These are phyloP conservation scores for Dipus sagitta DNA, from an alignment of 2,797 vertebrate genomes.

Conservation along the genomic window DNA sequence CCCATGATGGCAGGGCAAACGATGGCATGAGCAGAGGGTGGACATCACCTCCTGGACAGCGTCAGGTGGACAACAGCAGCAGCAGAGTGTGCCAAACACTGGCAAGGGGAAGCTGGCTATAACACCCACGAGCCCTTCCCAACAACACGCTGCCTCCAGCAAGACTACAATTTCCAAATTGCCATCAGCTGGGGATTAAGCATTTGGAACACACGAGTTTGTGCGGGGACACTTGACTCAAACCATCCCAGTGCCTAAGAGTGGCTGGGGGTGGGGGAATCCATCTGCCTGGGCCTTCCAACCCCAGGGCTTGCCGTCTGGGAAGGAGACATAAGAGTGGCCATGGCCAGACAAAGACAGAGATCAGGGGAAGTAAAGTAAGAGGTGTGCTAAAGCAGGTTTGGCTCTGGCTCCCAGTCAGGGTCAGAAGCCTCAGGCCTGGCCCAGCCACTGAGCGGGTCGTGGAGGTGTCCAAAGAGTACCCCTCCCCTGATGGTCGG, in stretches of 20 bases:
- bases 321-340: neutral
- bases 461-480: neutral
- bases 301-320: neutral
- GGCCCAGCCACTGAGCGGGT: neutral
- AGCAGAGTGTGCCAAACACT: too few species aligned
- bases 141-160: too few species aligned
- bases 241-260: neutral
- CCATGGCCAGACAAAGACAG: neutral
- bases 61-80: too few species aligned
- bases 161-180: too few species aligned
- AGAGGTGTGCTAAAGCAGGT: neutral
- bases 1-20: too few species aligned
- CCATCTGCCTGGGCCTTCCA: neutral
- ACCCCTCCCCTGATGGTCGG: neutral
- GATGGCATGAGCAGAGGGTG: too few species aligned
- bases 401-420: neutral
- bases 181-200: too few species aligned
- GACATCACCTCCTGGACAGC: too few species aligned
- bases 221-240: too few species aligned
- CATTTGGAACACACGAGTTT: too few species aligned
- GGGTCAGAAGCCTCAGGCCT: neutral
- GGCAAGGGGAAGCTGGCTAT: too few species aligned
- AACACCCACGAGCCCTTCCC: too few species aligned
- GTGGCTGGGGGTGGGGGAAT: neutral
- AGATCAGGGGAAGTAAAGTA: neutral